Evolutionary conservation across 2,888 invertebrate genomes (phyloP).

Genomic region (Atethmia centrago): DNA sequence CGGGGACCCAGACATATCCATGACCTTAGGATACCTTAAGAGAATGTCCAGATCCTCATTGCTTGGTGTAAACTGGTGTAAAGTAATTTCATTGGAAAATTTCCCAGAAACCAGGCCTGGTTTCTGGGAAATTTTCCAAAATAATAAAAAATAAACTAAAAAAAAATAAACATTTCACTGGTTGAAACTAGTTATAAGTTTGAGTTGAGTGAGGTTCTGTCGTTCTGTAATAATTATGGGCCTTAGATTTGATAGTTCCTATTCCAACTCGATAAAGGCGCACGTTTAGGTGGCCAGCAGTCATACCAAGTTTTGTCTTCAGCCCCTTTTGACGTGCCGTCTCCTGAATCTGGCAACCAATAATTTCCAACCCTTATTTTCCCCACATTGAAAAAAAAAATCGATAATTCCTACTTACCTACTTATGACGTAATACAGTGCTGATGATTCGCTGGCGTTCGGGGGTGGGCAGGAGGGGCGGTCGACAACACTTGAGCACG

Average conservation of each 20-base stretch:
- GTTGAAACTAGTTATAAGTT: not conserved
- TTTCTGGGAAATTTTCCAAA: too few relatives aligned
- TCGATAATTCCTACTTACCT: constrained; percentile 35
- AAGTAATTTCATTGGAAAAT: too few relatives aligned
- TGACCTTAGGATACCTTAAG: not conserved
- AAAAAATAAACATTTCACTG: too few relatives aligned
- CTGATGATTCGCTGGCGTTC: constrained; percentile 52
- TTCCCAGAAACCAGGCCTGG: too few relatives aligned
- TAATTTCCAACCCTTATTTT: not conserved
- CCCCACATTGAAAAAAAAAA: constrained; percentile 10
- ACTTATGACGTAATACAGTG: constrained; percentile 58
- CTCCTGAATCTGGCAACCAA: not conserved
- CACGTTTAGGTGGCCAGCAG: not conserved
- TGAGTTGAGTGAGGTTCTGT: too few relatives aligned
- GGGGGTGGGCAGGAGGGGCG: constrained; percentile 50
- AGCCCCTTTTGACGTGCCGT: not conserved
- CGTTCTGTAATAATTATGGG: not conserved
- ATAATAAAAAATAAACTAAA: too few relatives aligned
- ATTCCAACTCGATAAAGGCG: not conserved
- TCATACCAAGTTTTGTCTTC: not conserved
- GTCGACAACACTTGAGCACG: constrained; percentile 60
- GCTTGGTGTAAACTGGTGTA: not conserved
- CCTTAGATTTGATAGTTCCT: not conserved
- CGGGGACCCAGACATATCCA: not conserved
- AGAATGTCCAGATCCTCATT: not conserved